phyloP scores from a whole-genome alignment of 2,113 vertebrate species.

The Rousettus leschenaultii region DNA sequence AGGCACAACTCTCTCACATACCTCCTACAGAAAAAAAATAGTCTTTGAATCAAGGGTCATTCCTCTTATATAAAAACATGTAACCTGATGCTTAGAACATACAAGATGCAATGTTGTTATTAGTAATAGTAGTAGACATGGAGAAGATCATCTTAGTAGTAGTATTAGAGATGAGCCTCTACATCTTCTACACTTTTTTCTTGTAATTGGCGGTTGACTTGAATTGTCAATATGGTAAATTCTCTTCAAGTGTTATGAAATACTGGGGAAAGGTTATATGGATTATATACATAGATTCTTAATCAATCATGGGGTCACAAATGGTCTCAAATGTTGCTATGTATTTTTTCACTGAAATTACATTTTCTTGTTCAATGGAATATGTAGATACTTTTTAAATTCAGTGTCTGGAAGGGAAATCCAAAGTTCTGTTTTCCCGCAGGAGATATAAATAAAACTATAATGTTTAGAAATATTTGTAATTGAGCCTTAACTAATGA shows the following conservation, averaged over 20 bases:
- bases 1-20: not conserved
- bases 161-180: not conserved
- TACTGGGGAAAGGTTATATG: not conserved
- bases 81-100: not conserved
- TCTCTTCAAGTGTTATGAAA: not conserved
- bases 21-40: not conserved
- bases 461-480: not conserved
- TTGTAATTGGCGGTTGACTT: not conserved
- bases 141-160: not conserved
- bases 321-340: not conserved
- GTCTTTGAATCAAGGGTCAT: not conserved
- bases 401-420: not conserved
- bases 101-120: not conserved
- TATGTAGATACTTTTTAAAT: not conserved
- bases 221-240: not conserved
- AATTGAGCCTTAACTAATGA: conserved; percentile 22
- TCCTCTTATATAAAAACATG: not conserved
- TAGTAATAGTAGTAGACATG: not conserved
- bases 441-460: not conserved
- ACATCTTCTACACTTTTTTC: not conserved
- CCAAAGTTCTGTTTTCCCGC: not conserved
- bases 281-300: not conserved
- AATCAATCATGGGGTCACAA: not conserved
- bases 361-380: not conserved
- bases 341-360: not conserved